Base-by-base conservation (phyloP, 23 tunicate genomes). In the Ciona savignyi region DNA sequence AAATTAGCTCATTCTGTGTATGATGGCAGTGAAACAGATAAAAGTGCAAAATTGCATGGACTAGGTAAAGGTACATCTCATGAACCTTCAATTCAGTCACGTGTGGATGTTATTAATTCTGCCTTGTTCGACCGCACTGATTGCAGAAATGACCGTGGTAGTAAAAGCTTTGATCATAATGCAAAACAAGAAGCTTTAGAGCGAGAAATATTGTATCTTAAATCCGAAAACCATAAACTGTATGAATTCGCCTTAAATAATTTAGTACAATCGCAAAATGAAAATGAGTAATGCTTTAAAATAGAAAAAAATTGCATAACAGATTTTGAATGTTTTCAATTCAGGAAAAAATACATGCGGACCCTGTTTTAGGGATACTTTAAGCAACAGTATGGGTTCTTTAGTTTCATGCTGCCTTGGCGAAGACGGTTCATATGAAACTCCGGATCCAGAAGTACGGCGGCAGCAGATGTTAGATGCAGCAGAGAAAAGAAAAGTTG, bases 391-490 rank as follows among this genome's bases (percentile, higher is more conserved):
- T 35, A 81, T 81, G 85, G 85, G 85, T 15, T 73, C 78, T 65
- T 48, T 81, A 30, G 72, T 62, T 29, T 73, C 33, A 4, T 81
- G 85, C 48, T 48, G 72, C 48, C 42, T 61, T 1, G 33, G 51
- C n/a, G 24, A 30, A 1, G 64, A 32, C 65, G n/a, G n/a, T n/a
- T n/a, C n/a, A n/a, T 77, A 71, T 30, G 78, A 65, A 65, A 86
- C 93, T 24, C 94, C 94, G 2, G 94, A 88, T 56, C 87, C 88
- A 19, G 88, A 88, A 77, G 77, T 33, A 27, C 77, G 74, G 67
- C 51, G 96, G 27, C 87, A 73, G 28, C 96, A 82, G 30, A 81
- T 88, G 96, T 65, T 78, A 51, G 84, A 65, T 19, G 96, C 96
- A 27, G 96, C 96, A 4, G 96, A 82, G 29, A 35, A 67, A 30